Evolutionary conservation across 2,797 vertebrate species (phyloP).

Genomic region (Acropternis orthonyx): DNA sequence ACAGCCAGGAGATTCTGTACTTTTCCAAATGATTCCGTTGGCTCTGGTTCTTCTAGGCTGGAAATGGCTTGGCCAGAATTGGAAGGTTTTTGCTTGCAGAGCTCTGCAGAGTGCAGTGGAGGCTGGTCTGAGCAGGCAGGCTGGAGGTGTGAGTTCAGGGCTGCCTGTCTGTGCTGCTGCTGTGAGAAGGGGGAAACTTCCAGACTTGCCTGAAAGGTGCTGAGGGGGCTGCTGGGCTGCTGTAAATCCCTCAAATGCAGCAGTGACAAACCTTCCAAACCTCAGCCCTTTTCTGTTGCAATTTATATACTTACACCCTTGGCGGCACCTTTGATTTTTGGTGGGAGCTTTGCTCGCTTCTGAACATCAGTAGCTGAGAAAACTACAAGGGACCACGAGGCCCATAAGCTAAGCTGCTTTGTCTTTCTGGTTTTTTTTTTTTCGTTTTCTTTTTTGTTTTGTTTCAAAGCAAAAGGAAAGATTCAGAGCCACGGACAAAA

Average conservation of each 20-base stretch:
- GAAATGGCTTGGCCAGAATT: background rate
- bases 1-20: background rate
- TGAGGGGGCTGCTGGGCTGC: background rate
- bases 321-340: background rate
- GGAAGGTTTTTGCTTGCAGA: background rate
- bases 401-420: background rate
- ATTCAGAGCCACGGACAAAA: constrained; percentile 93
- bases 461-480: constrained; percentile 88
- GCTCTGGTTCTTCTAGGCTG: constrained; percentile 17
- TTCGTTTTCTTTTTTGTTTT: background rate
- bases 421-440: background rate
- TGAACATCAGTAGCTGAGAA: background rate
- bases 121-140: background rate
- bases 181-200: background rate
- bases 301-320: background rate
- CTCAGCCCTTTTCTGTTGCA: background rate
- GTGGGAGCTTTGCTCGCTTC: background rate
- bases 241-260: background rate
- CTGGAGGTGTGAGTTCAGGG: background rate
- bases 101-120: background rate
- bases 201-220: background rate
- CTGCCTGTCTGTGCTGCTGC: background rate
- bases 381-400: background rate
- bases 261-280: background rate
- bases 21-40: constrained; percentile 43